A percentile compares a stretch with the other conserved stretches of the same genome.
These are phyloP conservation scores for Aptenodytes forsteri DNA, from an alignment of 2,113 vertebrate species.

Conservation along the genomic window DNA sequence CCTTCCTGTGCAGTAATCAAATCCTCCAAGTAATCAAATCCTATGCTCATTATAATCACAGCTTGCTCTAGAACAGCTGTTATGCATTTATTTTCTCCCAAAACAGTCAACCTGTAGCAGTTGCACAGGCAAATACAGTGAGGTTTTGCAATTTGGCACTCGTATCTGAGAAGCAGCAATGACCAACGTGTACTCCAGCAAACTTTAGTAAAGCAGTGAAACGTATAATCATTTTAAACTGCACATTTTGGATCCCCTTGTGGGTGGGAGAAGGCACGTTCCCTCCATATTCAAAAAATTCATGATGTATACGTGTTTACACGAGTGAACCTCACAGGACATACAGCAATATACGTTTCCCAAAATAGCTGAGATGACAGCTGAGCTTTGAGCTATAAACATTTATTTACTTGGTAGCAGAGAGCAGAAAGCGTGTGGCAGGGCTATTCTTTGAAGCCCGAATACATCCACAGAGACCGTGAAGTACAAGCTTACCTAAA, in stretches of 20 bases:
- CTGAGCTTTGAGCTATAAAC: neutral
- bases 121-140: neutral
- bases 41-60: rapidly evolving
- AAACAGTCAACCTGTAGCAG: neutral
- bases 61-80: neutral
- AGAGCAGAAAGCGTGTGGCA: neutral
- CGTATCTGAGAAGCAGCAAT: rapidly evolving
- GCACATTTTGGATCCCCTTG: rapidly evolving
- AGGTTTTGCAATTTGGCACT: neutral
- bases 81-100: neutral
- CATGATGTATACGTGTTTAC: neutral
- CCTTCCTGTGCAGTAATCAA: neutral
- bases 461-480: rapidly evolving
- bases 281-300: too few relatives aligned
- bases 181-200: rapidly evolving
- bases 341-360: rapidly evolving
- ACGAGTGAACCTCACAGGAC: neutral
- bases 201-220: neutral
- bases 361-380: neutral
- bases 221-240: rapidly evolving
- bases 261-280: neutral
- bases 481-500: rapidly evolving
- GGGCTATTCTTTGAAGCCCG: neutral
- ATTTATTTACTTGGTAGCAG: neutral
- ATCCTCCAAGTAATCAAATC: neutral